These are phyloP conservation scores for Axinella damicornis DNA, from an alignment of 37 sponge, comb jelly and placozoan genomes.

Conservation along the genomic window DNA sequence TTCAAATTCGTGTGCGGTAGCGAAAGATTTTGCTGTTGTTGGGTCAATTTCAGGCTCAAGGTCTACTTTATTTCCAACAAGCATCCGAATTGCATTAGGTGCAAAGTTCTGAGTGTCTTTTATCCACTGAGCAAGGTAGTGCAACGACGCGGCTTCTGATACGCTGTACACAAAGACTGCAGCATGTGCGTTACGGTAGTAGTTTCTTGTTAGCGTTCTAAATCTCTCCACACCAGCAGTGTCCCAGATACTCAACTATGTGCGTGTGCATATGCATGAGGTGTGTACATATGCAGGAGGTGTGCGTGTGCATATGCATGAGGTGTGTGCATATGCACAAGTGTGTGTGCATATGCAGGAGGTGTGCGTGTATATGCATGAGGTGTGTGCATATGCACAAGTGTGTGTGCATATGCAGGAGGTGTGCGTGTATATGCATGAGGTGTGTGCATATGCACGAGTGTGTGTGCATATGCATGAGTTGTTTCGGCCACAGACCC, in stretches of 20 bases:
- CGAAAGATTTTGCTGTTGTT: constrained; percentile 74
- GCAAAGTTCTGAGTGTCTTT: constrained; percentile 86
- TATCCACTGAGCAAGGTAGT: constrained; percentile 90
- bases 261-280: constrained; percentile 15
- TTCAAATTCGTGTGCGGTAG: constrained; percentile 74
- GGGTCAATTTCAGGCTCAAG: constrained; percentile 81
- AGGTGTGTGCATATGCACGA: constrained; percentile 40
- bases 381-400: constrained; percentile 8
- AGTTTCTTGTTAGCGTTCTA: constrained; percentile 90
- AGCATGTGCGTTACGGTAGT: constrained; percentile 91
- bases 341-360: constrained; percentile 44
- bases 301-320: constrained; percentile 28
- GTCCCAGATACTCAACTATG: constrained; percentile 88
- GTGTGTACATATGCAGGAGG: constrained; percentile 5
- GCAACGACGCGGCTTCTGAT: constrained; percentile 80
- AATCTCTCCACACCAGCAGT: constrained; percentile 96
- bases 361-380: constrained; percentile 52
- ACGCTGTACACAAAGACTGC: constrained; percentile 92
- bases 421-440: constrained; percentile 27
- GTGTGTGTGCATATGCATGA: constrained; percentile 51
- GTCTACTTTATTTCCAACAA: constrained; percentile 90
- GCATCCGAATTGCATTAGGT: constrained; percentile 82
- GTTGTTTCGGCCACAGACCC: too few relatives aligned
- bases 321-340: constrained; percentile 20
- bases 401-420: too few relatives aligned